Base-by-base conservation (phyloP, 1,140 invertebrate species). In the Ceratina japonica region DNA sequence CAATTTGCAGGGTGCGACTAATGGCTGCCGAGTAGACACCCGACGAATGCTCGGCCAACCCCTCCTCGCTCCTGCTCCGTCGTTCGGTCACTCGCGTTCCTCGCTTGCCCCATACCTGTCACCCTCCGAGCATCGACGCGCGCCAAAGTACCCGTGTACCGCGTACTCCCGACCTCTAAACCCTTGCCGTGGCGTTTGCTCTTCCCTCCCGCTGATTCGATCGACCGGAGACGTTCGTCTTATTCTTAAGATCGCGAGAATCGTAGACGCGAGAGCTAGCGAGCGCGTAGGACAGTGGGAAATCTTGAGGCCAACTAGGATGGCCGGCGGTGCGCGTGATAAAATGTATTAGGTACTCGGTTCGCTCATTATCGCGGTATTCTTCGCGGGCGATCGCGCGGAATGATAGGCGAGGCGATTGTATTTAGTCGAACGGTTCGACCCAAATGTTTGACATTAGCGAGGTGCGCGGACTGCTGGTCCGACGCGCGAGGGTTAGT, bases 1-100 rank as follows among this genome's bases (percentile, higher is more conserved):
- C 90, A 92, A 92, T 92, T 92, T 92, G 81, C 90, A 89, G 90
- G 90, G 90, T 91, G 89, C 89, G 89, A 91, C 91, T 91, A 92
- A 92, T 91, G 90, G 90, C 89, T 90, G 90, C 85, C 88, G 87
- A 88, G 83, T 80, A 89, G 87, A 85, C 77, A 68, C 74, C 81
- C 81, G 75, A 86, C 85, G 85, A 87, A 84, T 80, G 75, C 75
- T 65, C 70, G 70, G 61, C 76, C 66, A 81, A 62, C 72, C 79
- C 71, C 49, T 74, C n/a, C 66, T 56, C 22, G 44, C 77, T 71
- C 78, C 37, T 44, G 5, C 37, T 44, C 37, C 37, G 10, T 44
- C 72, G 68, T 72, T 71, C 58, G 71, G 82, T 59, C 79, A 65
- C 81, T 80, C 77, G 71, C 49, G 51, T 44, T 44, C 37, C 22